Base-by-base conservation (phyloP, 2,797 vertebrate species). In the Anguilla anguilla region DNA sequence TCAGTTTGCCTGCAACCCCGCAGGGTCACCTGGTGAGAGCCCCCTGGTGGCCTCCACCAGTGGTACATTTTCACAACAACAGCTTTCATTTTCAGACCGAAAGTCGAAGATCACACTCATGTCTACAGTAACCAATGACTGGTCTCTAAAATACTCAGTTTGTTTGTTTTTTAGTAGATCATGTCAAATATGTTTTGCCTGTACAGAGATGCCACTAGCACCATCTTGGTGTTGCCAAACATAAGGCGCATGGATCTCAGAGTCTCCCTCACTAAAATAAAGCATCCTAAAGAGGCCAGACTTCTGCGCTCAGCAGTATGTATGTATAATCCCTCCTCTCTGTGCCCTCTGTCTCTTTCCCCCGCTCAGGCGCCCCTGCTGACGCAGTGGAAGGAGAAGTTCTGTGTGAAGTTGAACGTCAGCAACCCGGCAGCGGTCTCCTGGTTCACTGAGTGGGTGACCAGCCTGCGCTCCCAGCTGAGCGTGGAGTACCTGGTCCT, bases 351-450 rank as follows among this genome's bases (percentile, higher is more conserved):
- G 15, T 17, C 79, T 77, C 4, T 61, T 35, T 90, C 25, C 72
- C 74, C 88, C 0, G 9, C 15, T 0, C 91, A 98, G 98, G 92
- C 97, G 86, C 98, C 97, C 0, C 91, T 98, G 92, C 94, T 98
- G 94, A 96, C 94, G 90, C 95, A 93, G 72, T 98, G 97, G 97
- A 96, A 92, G 91, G 97, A 96, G 67, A 96, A 90, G 90, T 97
- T 97, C 88, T 97, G 97, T 0, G 96, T 97, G 59, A 97, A 97
- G 93, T 94, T 98, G 79, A 98, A 98, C 46, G 93, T 97, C 92
- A 97, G 95, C 87, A 97, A 96, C 39, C 93, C 96, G 25, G 95
- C 87, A 35, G 97, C 97, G 0, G 94, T 96, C 49, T 91, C 89
- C 91, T 98, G 97, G 98, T 98, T 96, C 93, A 92, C 97, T 94